Conservation (phyloP, 2,888 invertebrate genomes). For the Tryphoninae sp. region DNA sequence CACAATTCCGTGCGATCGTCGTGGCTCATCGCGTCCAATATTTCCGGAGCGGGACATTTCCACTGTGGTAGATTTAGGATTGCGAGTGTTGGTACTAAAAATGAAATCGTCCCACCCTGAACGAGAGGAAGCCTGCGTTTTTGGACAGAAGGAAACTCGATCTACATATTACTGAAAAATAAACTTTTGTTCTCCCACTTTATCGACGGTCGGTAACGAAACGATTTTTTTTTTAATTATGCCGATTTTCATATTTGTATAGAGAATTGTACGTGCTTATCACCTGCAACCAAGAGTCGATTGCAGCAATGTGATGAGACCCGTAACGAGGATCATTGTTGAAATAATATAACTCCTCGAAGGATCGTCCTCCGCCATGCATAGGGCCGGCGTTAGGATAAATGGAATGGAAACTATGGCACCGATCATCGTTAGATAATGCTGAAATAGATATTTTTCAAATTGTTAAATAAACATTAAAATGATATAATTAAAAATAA, state of each 20-base stretch:
- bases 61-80: conserved; percentile 88
- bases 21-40: conserved; percentile 83
- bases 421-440: conserved; percentile 93
- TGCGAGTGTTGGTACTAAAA: conserved; percentile 90
- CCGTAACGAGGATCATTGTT: conserved; percentile 92
- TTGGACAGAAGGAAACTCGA: conserved; percentile 25
- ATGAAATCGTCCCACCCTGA: conserved; percentile 90
- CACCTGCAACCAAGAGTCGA: conserved; percentile 88
- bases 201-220: too few relatives aligned
- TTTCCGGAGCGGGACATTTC: conserved; percentile 85
- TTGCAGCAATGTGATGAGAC: conserved; percentile 89
- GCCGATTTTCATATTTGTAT: neutral
- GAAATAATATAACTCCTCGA: conserved; percentile 89
- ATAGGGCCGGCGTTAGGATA: conserved; percentile 90
- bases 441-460: conserved; percentile 81
- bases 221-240: too few relatives aligned
- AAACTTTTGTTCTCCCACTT: neutral
- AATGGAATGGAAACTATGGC: conserved; percentile 92
- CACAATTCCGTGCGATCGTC: conserved; percentile 85
- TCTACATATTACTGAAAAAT: neutral
- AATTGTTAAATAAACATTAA: neutral
- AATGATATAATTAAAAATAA: too few relatives aligned
- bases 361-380: conserved; percentile 89
- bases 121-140: conserved; percentile 86
- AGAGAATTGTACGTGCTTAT: conserved; percentile 1